Conservation (phyloP, 2,797 vertebrate species). For the Hippopotamyrus pictus region DNA sequence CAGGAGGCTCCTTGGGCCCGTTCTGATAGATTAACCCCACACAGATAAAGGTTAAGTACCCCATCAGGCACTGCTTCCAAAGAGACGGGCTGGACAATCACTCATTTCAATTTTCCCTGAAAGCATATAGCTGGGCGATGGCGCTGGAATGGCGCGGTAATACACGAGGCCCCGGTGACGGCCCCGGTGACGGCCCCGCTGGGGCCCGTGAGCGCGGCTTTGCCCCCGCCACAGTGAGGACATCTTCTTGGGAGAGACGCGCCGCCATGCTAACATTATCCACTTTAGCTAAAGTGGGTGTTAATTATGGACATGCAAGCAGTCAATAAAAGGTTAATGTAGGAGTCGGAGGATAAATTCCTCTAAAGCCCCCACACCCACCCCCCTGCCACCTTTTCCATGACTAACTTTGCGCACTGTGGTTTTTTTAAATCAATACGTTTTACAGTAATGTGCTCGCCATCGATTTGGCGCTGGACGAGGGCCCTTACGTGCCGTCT, state of each 20-base stretch:
- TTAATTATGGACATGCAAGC: constrained; percentile 98
- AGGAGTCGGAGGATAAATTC: constrained; percentile 98
- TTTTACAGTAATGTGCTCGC: constrained; percentile 93
- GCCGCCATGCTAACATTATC: constrained; percentile 74
- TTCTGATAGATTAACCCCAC: constrained; percentile 71
- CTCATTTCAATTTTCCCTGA: constrained; percentile 76
- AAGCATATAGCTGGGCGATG: constrained; percentile 65
- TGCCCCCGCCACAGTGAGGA: constrained; percentile 42
- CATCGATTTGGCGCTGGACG: constrained; percentile 66
- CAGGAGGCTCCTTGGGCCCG: constrained; percentile 33
- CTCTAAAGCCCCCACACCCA: constrained; percentile 77
- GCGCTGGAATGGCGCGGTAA: constrained; percentile 69
- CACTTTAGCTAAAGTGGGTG: constrained; percentile 98
- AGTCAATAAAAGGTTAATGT: constrained; percentile 99
- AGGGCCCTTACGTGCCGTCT: constrained; percentile 20
- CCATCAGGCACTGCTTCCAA: constrained; percentile 67
- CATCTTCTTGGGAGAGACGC: constrained; percentile 40
- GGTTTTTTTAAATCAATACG: constrained; percentile 89
- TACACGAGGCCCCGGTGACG: constrained; percentile 64
- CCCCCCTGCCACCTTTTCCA: constrained; percentile 85
- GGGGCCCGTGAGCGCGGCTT: constrained; percentile 44
- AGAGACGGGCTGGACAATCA: constrained; percentile 76
- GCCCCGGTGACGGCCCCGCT: constrained; percentile 47
- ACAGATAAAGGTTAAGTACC: constrained; percentile 70
- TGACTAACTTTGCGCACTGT: constrained; percentile 80